Evolutionary conservation across 2,113 vertebrate species (phyloP).

Genomic region (Pseudonaja textilis): DNA sequence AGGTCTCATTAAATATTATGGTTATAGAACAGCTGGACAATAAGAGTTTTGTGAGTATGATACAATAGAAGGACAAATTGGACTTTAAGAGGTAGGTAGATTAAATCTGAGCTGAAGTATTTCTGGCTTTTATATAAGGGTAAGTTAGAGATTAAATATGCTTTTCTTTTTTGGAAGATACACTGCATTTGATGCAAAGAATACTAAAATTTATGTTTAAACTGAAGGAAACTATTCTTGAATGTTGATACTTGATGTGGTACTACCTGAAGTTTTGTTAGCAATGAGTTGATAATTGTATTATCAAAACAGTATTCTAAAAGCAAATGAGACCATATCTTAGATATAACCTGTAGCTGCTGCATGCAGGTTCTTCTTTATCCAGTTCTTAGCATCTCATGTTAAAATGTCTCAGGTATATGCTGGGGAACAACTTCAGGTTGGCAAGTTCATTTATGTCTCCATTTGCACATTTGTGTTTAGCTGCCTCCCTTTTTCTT

Average conservation of each 20-base stretch:
- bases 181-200: not conserved
- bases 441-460: not conserved
- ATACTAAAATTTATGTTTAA: not conserved
- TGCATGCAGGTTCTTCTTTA: not conserved
- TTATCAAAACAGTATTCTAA: not conserved
- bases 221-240: not conserved
- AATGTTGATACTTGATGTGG: not conserved
- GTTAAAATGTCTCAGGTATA: not conserved
- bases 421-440: not conserved
- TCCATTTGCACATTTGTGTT: not conserved
- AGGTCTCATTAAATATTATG: not conserved
- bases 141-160: not conserved
- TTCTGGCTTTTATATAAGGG: not conserved
- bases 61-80: not conserved
- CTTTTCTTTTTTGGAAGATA: not conserved
- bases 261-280: not conserved
- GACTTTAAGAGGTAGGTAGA: not conserved
- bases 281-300: not conserved
- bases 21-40: not conserved
- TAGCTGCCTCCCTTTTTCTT: not conserved
- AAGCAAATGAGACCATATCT: not conserved
- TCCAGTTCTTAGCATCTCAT: not conserved
- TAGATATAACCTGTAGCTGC: not conserved
- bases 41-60: not conserved
- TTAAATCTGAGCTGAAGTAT: not conserved